A percentile compares a stretch with the other conserved stretches of the same genome.
These are phyloP conservation scores for Echinops telfairi DNA, from an alignment of 2,113 vertebrate genomes.

Conservation along the genomic window DNA sequence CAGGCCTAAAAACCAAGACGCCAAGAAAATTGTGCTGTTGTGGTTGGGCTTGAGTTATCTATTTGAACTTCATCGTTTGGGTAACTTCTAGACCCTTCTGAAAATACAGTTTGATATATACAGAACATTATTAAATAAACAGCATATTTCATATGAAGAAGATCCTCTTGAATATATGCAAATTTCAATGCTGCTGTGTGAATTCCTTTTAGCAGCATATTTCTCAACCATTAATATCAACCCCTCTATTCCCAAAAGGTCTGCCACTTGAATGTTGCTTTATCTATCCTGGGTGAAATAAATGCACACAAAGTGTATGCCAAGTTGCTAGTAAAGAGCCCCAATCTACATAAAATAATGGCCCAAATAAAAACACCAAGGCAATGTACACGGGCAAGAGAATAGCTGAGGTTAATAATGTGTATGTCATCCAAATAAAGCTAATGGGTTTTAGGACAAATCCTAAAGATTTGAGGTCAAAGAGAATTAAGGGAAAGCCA, in stretches of 20 bases:
- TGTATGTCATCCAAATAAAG: not conserved
- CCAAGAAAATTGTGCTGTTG: no score
- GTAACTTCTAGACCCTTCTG: conserved; percentile 13
- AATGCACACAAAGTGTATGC: not conserved
- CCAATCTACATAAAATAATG: not conserved
- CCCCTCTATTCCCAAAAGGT: not conserved
- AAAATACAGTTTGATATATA: not conserved
- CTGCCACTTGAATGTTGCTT: not conserved
- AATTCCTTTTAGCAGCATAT: not conserved
- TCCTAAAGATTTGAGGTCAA: not conserved
- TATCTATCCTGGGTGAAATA: not conserved
- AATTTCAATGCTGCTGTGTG: not conserved
- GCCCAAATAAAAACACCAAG: not conserved
- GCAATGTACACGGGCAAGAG: not conserved
- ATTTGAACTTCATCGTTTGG: not conserved
- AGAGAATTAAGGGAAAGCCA: no score
- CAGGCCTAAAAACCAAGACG: no score
- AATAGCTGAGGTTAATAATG: not conserved
- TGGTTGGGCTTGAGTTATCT: no score
- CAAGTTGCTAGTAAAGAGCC: not conserved
- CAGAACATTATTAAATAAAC: not conserved
- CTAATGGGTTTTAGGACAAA: not conserved
- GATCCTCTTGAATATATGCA: not conserved
- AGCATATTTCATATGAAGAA: not conserved
- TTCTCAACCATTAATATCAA: not conserved